Evolutionary conservation across 2,113 vertebrate species (phyloP), one percentile per base, ranked within the genome.

Genomic region (Meriones unguiculatus): DNA sequence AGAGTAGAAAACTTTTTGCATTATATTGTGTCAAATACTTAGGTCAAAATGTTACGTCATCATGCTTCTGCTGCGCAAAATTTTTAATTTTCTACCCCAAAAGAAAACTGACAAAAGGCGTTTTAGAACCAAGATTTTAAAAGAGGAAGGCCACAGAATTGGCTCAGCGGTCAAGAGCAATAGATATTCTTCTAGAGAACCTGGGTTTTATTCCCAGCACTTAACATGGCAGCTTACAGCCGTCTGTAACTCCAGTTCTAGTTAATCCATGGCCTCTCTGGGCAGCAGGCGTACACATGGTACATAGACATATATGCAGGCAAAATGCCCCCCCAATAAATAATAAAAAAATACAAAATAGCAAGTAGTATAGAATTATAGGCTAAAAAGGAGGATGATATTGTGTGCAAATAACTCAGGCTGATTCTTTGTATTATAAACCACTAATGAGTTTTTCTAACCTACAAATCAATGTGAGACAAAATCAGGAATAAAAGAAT

Each of bases 1-100:
- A 67, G 1, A 93, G 38, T 41, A n/a, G 18, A 92, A 86, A 24
- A 72, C 15, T 76, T 89, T 78, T 90, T 28, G 93, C 28, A 94
- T 14, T 20, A 5, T 87, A 24, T 8, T 91, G 52, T 93, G 46
- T 70, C 64, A 92, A 92, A 38, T 86, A 94, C 0, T 91, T 8
- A 76, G 32, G 80, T 75, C 64, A 89, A 57, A 89, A 75, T 96
- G 90, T 95, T 54, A 92, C 95, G 72, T 86, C 15, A 87, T 72
- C 38, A 81, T 30, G 14, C 28, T n/a, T 96, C 46, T 72, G 24
- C 69, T 92, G 59, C 15, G 52, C 64, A n/a, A 20, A 72, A 73
- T 87, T 64, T 38, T 17, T 24, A 20, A 62, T 89, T 62, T 89
- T 73, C 38, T 57, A 89, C 25, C 57, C 54, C 38, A 41, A 89